These are phyloP conservation scores for Hozukius guyotensis DNA, from an alignment of 2,797 vertebrate species.

Conservation along the genomic window DNA sequence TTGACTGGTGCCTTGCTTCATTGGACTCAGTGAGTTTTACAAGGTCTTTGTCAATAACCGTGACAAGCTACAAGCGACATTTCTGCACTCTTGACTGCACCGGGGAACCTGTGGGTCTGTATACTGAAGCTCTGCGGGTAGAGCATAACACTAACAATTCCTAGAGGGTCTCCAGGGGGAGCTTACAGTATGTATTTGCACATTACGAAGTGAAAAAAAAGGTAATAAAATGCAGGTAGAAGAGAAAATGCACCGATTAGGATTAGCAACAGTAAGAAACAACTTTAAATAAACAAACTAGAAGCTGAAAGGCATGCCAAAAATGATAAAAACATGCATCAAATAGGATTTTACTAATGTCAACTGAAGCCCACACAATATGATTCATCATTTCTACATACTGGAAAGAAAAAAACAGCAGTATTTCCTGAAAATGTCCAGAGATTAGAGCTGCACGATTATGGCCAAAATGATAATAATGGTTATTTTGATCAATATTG, in stretches of 20 bases:
- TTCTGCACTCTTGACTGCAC: constrained; percentile 39
- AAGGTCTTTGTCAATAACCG: constrained; percentile 65
- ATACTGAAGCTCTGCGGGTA: constrained; percentile 3
- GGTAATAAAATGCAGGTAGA: not conserved
- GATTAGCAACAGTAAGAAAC: not conserved
- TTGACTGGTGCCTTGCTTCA: constrained; percentile 58
- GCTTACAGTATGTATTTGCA: constrained; percentile 13
- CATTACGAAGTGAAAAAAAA: not conserved
- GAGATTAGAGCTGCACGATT: not conserved
- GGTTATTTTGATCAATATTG: too few species aligned
- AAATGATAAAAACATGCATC: not conserved
- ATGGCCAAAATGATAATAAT: too few species aligned
- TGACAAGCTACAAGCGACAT: constrained; percentile 62
- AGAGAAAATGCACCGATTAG: not conserved
- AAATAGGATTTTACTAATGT: not conserved
- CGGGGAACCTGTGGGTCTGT: constrained; percentile 2
- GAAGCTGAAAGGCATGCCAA: not conserved
- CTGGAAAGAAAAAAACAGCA: not conserved
- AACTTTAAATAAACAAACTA: not conserved
- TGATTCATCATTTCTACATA: not conserved
- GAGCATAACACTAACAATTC: constrained; percentile 18
- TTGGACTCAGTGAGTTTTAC: constrained; percentile 57
- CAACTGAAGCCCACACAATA: not conserved
- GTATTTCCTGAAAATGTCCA: not conserved
- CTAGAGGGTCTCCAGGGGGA: not conserved